Evolutionary conservation across 2,113 vertebrate species (phyloP), one percentile per base, ranked within the genome.

Genomic region (Chrysochloris asiatica): DNA sequence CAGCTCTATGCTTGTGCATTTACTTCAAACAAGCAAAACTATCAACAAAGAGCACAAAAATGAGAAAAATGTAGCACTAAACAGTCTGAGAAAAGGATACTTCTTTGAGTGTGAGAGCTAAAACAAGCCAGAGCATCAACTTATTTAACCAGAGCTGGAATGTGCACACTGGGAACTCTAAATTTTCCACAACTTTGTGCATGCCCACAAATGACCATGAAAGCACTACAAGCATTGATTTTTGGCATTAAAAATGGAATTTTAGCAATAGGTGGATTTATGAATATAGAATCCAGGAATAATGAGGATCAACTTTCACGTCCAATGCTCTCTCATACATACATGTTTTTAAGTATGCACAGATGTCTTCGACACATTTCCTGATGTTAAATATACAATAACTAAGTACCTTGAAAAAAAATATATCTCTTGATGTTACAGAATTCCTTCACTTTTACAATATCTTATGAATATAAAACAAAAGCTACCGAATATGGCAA

Each of bases 351-450:
- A 63, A 79, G 26, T 54, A 71, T 11, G 4, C 9, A 56, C 0
- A 86, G 11, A 30, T 93, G 6, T 85, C 85, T 67, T 48, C 72
- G 26, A 88, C 17, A 54, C 1, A 17, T 47, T 86, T 14, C 30
- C 11, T 52, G 21, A 86, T 8, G 21, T 16, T 22, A 81, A 4
- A 36, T 83, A n/a, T n/a, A n/a, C n/a, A n/a, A n/a, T n/a, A n/a
- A n/a, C n/a, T n/a, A 54, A 93, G 38, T 19, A 61, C 83, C 45
- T 83, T 26, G 6, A 43, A 93, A 67, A 88, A 90, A 92, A 90
- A 92, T 9, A 4, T 22, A 90, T n/a, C 22, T 30, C 11, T 83
- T n/a, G n/a, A 12, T 59, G 13, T 56, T 50, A 73, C 50, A 59
- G 61, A 67, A 50, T 65, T 19, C 2, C 17, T n/a, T 67, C 3